Evolutionary conservation across 2,113 vertebrate genomes (phyloP), one percentile per base, ranked within the genome.

Genomic region (Vanacampus margaritifer): DNA sequence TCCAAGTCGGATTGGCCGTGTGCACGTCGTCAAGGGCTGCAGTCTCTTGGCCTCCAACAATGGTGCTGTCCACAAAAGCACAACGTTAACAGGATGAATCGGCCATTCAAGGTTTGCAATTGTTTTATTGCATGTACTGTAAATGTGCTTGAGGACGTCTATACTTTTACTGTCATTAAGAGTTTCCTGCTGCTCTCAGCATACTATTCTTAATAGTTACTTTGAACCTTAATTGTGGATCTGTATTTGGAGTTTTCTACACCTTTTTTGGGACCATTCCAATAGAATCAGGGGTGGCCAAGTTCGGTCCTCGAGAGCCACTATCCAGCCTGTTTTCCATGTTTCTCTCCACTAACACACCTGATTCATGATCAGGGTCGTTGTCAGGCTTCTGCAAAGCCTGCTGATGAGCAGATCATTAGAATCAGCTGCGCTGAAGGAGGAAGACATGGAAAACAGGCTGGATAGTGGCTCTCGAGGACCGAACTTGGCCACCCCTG

Each of bases 21-120:
- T 83, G 82, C 96, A 93, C 0, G 95, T 98, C 86, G 91, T 94
- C 73, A 98, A 92, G 82, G 96, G 96, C 69, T 91, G 86, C 50
- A 97, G 78, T 89, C 92, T 94, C 84, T 89, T 92, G 78, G 1
- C 69, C 60, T 79, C 82, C 67, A 90, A 84, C 61, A 79, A 79
- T 3, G 74, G 79, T 75, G 88, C 95, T 95, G 63, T 69, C 89
- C 71, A 84, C 4, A 83, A 56, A 56, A 69, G 45, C n/a, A 64
- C 6, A 60, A 67, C 3, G 43, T 46, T 12, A 8, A 43, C n/a
- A 26, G 16, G 19, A 24, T 19, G 12, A 14, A 64, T 16, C 61
- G 19, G 23, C 28, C 24, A 24, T 28, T 35, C 23, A 26, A 37
- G 17, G 3, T 50, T 11, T 37, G 19, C 5, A 53, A 37, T 53